Percentiles rank a stretch among this genome's conserved stretches.
Evolutionary conservation across 2,113 vertebrate genomes (phyloP).

Genomic region (Daubentonia madagascariensis): DNA sequence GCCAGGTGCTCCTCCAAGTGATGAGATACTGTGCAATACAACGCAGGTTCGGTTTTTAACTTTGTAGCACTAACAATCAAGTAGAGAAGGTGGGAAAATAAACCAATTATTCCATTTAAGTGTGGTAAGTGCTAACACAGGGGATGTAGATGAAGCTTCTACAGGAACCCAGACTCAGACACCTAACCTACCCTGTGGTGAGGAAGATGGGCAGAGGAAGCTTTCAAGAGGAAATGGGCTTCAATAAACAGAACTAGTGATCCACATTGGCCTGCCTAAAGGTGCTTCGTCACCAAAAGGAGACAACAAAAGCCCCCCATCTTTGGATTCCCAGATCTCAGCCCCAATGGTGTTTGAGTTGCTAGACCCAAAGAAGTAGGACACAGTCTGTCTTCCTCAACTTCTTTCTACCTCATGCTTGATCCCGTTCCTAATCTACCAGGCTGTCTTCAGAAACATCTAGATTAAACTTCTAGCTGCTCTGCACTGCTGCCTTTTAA

Average conservation of each 20-base stretch:
- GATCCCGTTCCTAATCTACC: background rate
- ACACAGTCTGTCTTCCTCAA: background rate
- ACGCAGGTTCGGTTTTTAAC: background rate
- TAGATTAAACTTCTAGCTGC: background rate
- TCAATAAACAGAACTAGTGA: background rate
- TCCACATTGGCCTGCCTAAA: background rate
- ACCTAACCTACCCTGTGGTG: background rate
- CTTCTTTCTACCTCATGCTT: background rate
- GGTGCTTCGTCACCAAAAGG: background rate
- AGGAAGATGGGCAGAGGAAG: background rate
- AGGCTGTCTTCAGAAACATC: background rate
- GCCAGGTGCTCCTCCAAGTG: background rate
- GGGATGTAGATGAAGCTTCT: rapidly evolving
- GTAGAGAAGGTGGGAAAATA: background rate
- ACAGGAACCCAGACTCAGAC: background rate
- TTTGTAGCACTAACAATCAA: background rate
- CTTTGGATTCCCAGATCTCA: background rate
- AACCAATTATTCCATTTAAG: background rate
- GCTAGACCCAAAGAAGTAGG: background rate
- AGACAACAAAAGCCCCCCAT: too few species aligned
- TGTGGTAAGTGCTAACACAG: rapidly evolving
- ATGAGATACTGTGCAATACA: background rate
- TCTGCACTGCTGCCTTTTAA: background rate
- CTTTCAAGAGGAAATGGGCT: background rate
- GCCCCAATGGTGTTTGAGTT: background rate